phyloP scores from a whole-genome alignment of 2,797 vertebrate species.

The Tapirus indicus region DNA sequence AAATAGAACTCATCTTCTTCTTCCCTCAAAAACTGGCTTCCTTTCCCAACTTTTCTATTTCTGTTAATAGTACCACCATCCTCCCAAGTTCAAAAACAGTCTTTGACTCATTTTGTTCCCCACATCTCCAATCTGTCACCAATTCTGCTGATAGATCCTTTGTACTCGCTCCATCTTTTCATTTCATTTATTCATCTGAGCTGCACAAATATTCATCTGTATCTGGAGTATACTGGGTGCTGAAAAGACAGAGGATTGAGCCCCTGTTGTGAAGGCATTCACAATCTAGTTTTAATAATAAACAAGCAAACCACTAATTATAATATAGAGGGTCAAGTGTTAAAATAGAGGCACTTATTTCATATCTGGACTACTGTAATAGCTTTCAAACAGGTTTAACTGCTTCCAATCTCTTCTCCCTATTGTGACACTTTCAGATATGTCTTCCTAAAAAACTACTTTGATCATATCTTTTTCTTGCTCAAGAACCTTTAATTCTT shows the following conservation, averaged over 20 bases:
- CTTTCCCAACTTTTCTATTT: background rate
- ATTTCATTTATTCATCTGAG: background rate
- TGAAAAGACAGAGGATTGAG: background rate
- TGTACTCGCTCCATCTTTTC: background rate
- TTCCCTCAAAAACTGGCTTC: background rate
- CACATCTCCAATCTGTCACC: background rate
- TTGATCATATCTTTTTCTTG: conserved; percentile 12
- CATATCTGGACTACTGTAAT: background rate
- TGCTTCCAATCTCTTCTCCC: background rate
- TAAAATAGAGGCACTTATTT: background rate
- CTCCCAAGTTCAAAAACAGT: conserved; percentile 32
- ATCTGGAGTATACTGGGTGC: background rate
- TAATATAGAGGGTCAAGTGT: background rate
- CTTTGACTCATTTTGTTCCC: conserved; percentile 48
- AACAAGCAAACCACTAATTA: conserved; percentile 32
- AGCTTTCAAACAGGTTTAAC: conserved; percentile 37
- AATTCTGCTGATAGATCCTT: background rate
- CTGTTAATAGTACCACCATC: background rate
- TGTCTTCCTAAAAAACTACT: conserved; percentile 2
- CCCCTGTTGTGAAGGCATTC: background rate
- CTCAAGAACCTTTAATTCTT: conserved; percentile 58
- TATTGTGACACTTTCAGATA: background rate
- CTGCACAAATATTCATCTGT: background rate
- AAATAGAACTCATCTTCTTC: background rate
- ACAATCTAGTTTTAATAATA: conserved; percentile 44